phyloP scores from a whole-genome alignment of 2,113 vertebrate genomes.

The Eurypyga helias region DNA sequence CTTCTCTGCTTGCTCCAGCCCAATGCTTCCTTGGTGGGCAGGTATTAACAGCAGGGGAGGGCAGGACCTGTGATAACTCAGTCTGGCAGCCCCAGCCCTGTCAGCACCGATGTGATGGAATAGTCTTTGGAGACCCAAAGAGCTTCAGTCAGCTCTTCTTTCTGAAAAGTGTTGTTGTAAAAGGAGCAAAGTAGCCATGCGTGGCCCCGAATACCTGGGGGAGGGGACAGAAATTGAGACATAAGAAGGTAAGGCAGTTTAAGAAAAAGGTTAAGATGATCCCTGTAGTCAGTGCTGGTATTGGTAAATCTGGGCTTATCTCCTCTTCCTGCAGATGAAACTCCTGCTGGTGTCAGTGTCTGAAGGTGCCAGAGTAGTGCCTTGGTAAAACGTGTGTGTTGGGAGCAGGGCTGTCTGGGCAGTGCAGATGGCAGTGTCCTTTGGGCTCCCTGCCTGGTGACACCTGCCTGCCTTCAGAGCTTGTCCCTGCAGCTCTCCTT shows the following conservation, averaged over 20 bases:
- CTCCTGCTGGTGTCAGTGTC: neutral
- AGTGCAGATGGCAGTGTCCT: neutral
- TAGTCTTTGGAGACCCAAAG: constrained; percentile 36
- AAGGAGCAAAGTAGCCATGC: neutral
- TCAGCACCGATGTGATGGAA: constrained; percentile 4
- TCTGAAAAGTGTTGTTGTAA: neutral
- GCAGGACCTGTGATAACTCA: constrained; percentile 54
- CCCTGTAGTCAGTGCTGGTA: neutral
- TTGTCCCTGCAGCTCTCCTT: neutral
- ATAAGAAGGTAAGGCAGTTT: neutral
- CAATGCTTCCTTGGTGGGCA: neutral
- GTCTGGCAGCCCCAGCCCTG: constrained; percentile 12
- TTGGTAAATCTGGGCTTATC: neutral
- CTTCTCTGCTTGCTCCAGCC: neutral
- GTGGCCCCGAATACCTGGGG: neutral
- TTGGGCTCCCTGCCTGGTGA: neutral
- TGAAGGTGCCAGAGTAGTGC: neutral
- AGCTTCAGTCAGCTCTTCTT: constrained; percentile 43
- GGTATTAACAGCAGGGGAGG: neutral
- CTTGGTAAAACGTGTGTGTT: neutral
- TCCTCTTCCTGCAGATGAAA: neutral
- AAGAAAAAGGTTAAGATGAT: neutral
- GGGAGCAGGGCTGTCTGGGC: neutral
- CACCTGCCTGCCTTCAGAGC: neutral
- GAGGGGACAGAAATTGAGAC: neutral